Base-by-base conservation (phyloP, 2,797 vertebrate genomes). In the Semotilus atromaculatus region DNA sequence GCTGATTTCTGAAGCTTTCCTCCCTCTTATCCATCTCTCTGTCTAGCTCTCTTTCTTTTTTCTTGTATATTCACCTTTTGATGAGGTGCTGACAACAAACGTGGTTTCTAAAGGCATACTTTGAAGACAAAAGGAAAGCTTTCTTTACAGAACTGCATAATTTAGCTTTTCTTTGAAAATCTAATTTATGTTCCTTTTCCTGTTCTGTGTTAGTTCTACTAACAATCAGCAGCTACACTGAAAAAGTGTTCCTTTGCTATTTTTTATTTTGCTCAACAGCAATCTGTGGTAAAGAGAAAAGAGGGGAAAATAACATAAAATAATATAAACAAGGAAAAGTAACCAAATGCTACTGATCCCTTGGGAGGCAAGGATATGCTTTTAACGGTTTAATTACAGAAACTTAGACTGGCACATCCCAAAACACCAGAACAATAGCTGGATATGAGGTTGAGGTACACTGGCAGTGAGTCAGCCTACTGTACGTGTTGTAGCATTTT, bases 1-100 rank as follows among this genome's bases (percentile, higher is more conserved):
- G 95, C 95, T 96, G 93, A 94, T 93, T 95, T 94, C 87, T 88
- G n/a, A 89, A 87, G 88, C 92, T 91, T 92, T 91, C 88, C 91
- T 85, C 23, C 31, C 82, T 80, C 67, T 58, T 40, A 77, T 81
- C 68, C 43, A 72, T 81, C 81, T 71, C 91, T 91, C 93, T 38
- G 91, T 88, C 90, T 87, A 92, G 93, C 89, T 91, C 1, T 89
- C 87, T 90, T 76, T 81, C 31, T 80, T 84, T 88, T 87, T 88
- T 88, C 68, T 87, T 38, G 23, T 55, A 76, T 79, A 43, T 66
- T 89, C 75, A 87, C 13, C 90, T 90, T 88, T 86, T 86, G 86
- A 90, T 87, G 74, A 75, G 88, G 87, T 90, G 88, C n/a, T 62
- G 84, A 92, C 90, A 94, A 90, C 88, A 87, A 91, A 85, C 73